Evolutionary conservation across 1,140 invertebrate species (phyloP).

Genomic region (Whitmania pigra): DNA sequence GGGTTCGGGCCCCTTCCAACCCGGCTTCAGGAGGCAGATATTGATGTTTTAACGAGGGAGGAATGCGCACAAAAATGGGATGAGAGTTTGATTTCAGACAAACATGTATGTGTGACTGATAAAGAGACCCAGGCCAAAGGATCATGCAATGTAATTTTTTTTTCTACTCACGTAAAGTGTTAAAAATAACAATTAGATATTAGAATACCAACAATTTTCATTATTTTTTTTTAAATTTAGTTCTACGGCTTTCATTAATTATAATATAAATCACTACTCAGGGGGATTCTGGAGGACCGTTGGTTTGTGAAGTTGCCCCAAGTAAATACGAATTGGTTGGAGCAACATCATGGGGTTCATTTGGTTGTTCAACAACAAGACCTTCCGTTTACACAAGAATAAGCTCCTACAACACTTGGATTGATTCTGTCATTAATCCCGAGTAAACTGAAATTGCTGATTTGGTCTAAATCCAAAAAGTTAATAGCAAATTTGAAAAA

Average conservation of each 20-base stretch:
- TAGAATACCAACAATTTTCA: neutral
- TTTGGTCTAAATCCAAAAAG: no score
- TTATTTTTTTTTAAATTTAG: neutral
- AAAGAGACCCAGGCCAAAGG: neutral
- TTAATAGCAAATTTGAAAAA: no score
- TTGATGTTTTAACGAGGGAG: constrained; percentile 16
- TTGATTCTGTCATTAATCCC: constrained; percentile 6
- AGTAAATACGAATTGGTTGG: constrained; percentile 18
- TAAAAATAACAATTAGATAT: neutral
- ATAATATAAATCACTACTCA: neutral
- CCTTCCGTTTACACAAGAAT: constrained; percentile 22
- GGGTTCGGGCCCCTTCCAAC: constrained; percentile 1
- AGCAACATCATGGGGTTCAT: constrained; percentile 20
- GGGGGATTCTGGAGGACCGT: constrained; percentile 24
- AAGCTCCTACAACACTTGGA: constrained; percentile 16
- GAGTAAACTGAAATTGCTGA: no score
- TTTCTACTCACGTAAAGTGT: neutral
- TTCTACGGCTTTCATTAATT: neutral
- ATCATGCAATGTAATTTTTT: constrained; percentile 15
- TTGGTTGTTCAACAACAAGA: constrained; percentile 13
- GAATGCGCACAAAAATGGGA: constrained; percentile 15
- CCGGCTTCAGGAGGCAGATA: constrained; percentile 3
- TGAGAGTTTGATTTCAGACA: neutral
- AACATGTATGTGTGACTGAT: constrained; percentile 17
- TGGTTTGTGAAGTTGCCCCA: constrained; percentile 11